Evolutionary conservation across 2,888 invertebrate genomes (phyloP).

Genomic region (Drosophila melanosoma): DNA sequence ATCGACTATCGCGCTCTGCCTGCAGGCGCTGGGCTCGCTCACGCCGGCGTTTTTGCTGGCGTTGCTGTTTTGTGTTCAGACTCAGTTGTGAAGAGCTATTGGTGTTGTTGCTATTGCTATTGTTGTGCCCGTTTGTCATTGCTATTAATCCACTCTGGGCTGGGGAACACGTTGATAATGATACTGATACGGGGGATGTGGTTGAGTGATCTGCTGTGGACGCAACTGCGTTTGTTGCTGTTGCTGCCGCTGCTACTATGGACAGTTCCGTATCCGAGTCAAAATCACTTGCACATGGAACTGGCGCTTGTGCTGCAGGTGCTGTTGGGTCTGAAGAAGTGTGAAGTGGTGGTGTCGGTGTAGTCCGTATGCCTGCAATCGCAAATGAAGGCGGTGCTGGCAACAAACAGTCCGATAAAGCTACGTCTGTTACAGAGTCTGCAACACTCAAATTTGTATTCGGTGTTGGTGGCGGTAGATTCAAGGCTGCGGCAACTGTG

Average conservation of each 20-base stretch:
- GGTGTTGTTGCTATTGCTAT: slow-evolving; percentile 45
- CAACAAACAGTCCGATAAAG: slow-evolving; percentile 43
- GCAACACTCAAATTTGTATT: slow-evolving; percentile 58
- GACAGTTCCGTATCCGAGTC: slow-evolving; percentile 84
- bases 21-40: slow-evolving; percentile 96
- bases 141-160: slow-evolving; percentile 31
- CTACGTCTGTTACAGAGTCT: slow-evolving; percentile 25
- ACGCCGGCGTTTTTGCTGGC: slow-evolving; percentile 93
- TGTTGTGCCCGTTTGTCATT: slow-evolving; percentile 71
- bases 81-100: slow-evolving; percentile 60
- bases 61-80: slow-evolving; percentile 84
- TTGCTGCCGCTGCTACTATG: slow-evolving; percentile 73
- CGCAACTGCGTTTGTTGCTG: slow-evolving; percentile 10
- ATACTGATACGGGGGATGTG: slow-evolving; percentile 39
- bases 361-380: slow-evolving; percentile 30
- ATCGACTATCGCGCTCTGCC: slow-evolving; percentile 90
- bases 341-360: slow-evolving; percentile 32
- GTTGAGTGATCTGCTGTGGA: slow-evolving; percentile 17
- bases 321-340: slow-evolving; percentile 19
- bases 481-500: slow-evolving; percentile 31
- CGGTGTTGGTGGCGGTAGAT: slow-evolving; percentile 75
- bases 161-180: slow-evolving; percentile 34
- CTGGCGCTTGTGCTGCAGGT: slow-evolving; percentile 2
- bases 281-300: slow-evolving; percentile 80
- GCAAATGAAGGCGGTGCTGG: slow-evolving; percentile 44